Evolutionary conservation across 2,888 invertebrate genomes (phyloP).

Genomic region (Rhabditophanes sp.): DNA sequence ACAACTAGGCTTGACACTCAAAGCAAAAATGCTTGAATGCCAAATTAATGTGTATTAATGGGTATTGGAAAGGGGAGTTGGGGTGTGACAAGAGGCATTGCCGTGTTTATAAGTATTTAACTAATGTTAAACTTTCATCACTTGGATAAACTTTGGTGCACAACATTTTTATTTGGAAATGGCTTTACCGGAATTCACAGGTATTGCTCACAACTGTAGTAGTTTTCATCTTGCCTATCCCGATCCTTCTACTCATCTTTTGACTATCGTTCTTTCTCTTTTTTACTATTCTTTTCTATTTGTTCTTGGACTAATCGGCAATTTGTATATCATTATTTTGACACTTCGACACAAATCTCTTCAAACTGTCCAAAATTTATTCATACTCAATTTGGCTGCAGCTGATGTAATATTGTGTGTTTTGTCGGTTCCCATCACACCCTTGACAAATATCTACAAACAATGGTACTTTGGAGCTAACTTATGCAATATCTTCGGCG

Average conservation of each 20-base stretch:
- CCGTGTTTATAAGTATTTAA: too few species aligned
- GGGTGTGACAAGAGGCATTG: too few species aligned
- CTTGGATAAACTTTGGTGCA: too few species aligned
- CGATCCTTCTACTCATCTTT: conserved; percentile 15
- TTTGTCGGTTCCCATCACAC: conserved; percentile 85
- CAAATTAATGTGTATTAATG: too few species aligned
- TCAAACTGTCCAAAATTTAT: conserved; percentile 56
- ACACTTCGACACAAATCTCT: conserved; percentile 18
- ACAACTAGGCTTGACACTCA: too few species aligned
- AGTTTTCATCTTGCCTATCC: too few species aligned
- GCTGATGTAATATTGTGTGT: conserved; percentile 80
- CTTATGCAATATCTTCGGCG: conserved; percentile 76
- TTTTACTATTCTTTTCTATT: conserved; percentile 16
- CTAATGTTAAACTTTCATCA: too few species aligned
- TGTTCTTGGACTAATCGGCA: conserved; percentile 17
- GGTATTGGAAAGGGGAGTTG: too few species aligned
- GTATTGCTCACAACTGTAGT: too few species aligned
- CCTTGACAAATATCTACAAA: conserved; percentile 71
- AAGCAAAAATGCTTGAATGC: too few species aligned
- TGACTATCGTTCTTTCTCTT: conserved; percentile 11
- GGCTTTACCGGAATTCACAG: too few species aligned
- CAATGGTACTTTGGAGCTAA: conserved; percentile 78
- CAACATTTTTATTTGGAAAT: too few species aligned
- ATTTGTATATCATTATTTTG: conserved; percentile 12
- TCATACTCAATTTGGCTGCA: conserved; percentile 62